Evolutionary conservation across 2,113 vertebrate genomes (phyloP), one percentile per base, ranked within the genome.

Genomic region (Mionectes macconnelli): DNA sequence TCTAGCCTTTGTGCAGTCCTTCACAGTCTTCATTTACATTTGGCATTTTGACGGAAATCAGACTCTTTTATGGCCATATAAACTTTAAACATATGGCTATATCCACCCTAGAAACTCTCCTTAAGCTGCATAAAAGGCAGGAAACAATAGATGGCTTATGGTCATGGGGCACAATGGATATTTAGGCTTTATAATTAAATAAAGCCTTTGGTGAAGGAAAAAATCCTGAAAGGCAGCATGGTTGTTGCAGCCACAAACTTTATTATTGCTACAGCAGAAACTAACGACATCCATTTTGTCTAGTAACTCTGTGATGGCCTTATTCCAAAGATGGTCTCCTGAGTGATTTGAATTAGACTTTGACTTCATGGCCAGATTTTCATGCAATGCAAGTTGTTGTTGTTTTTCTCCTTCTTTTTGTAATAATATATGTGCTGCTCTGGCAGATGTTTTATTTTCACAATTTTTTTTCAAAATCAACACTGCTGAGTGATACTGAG

Each of bases 401-500:
- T 94, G 52, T 87, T 84, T 91, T 88, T 90, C 88, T 81, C 40
- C 81, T 93, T 70, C 76, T 93, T 83, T 94, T 90, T 94, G 78
- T 91, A 94, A 75, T 95, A 91, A 93, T 96, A 64, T 92, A 91
- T 92, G 68, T 96, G 90, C 68, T 94, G 50, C 69, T 94, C 72
- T 88, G 88, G 76, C 96, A 97, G 95, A 96, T 97, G 95, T 97
- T 97, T 95, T 95, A 92, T 97, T 93, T 96, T 96, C 88, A 96
- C 92, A 75, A 77, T 70, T 91, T 87, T 95, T 96, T 90, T 93
- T 68, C 64, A 44, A 94, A 93, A 81, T 91, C 88, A 96, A 95
- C 94, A 94, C 95, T 94, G 68, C 94, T 81, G 95, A 95, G 91
- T 95, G 81, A 94, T 92, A 89, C 68, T 84, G 89, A 92, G 91